A percentile compares a stretch with the other conserved stretches of the same genome.
Conservation (phyloP, 2,888 invertebrate genomes). For the Hymenopus coronatus region DNA sequence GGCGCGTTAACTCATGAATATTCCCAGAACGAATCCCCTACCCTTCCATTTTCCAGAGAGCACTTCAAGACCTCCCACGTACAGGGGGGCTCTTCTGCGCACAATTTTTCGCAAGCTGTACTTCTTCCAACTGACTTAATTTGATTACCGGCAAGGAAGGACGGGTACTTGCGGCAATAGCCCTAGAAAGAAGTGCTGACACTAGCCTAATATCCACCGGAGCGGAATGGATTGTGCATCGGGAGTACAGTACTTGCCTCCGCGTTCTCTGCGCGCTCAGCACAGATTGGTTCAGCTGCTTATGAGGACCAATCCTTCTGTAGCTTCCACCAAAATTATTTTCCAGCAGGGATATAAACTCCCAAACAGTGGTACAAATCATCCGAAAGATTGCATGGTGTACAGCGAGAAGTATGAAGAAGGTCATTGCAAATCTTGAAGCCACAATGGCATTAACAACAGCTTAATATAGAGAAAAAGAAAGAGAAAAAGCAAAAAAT, state of each 20-base stretch:
- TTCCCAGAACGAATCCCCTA: background rate
- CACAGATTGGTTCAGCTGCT: background rate
- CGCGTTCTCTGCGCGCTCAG: background rate
- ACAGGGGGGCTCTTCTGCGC: background rate
- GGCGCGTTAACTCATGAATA: background rate
- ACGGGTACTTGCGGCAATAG: background rate
- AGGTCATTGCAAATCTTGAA: too few relatives aligned
- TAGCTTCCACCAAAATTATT: too few relatives aligned
- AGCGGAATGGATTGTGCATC: background rate
- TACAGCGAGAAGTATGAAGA: too few relatives aligned
- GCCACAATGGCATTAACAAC: too few relatives aligned
- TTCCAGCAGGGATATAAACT: too few relatives aligned
- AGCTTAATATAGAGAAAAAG: too few relatives aligned
- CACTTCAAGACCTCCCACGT: background rate
- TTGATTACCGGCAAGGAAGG: background rate
- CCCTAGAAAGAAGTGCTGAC: background rate
- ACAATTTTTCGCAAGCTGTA: background rate
- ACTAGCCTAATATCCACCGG: background rate
- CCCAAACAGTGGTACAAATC: too few relatives aligned
- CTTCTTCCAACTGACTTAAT: background rate
- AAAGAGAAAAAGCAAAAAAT: too few relatives aligned
- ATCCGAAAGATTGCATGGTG: too few relatives aligned
- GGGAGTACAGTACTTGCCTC: background rate
- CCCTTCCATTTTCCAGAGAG: background rate
- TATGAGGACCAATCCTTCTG: background rate